Evolutionary conservation across 2,888 invertebrate genomes (phyloP).

Genomic region (Rugalucina vietnamica): DNA sequence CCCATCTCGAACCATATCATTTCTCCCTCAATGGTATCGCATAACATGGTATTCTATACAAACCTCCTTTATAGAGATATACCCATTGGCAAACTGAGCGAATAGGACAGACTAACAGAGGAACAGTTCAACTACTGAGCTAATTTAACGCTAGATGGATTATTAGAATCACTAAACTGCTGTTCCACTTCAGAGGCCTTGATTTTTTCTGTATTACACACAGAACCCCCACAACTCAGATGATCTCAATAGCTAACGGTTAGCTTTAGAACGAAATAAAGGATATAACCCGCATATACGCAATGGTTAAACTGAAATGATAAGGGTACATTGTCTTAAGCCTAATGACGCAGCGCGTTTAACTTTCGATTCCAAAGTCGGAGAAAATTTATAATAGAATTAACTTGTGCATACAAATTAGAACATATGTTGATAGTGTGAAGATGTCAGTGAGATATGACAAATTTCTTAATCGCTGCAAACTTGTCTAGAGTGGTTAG

Average conservation of each 20-base stretch:
- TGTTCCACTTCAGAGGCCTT: background rate
- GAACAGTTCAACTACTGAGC: background rate
- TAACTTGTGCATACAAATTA: conserved; percentile 59
- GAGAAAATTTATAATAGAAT: conserved; percentile 56
- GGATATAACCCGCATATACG: conserved; percentile 17
- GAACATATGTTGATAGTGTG: conserved; percentile 61
- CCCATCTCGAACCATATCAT: background rate
- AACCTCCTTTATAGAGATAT: background rate
- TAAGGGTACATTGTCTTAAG: conserved; percentile 64
- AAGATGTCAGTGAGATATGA: conserved; percentile 42
- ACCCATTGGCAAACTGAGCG: background rate
- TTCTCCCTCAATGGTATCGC: background rate
- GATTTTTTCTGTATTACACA: background rate
- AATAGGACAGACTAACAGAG: background rate
- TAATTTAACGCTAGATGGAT: conserved; percentile 13
- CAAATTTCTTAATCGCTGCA: conserved; percentile 44
- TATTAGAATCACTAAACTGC: background rate
- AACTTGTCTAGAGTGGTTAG: conserved; percentile 14
- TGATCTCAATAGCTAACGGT: conserved; percentile 52
- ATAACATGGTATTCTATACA: background rate
- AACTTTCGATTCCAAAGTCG: conserved; percentile 21
- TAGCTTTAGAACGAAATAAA: conserved; percentile 25
- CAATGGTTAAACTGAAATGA: conserved; percentile 26
- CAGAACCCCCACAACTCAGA: background rate
- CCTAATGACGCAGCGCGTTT: conserved; percentile 21